Evolutionary conservation across 2,113 vertebrate genomes (phyloP), one percentile per base, ranked within the genome.

Genomic region (Neogale vison): DNA sequence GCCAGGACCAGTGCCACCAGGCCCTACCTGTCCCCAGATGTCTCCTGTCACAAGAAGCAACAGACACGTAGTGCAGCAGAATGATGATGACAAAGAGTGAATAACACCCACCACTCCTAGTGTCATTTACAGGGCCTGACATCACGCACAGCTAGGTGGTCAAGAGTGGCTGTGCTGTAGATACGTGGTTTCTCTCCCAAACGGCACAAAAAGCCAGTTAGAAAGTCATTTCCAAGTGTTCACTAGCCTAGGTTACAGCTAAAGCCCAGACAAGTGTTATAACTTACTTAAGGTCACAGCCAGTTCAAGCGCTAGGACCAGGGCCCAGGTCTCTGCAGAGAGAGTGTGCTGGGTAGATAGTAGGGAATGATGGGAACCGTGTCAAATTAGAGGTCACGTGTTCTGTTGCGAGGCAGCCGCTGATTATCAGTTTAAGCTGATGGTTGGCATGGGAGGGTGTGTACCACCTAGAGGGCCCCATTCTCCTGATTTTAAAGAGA

Each of bases 141-240:
- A 90, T 83, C 74, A 45, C 39, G 50, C 55, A 50, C 20, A 59
- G 67, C n/a, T 42, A 92, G 52, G 57, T 26, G 23, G 61, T 31
- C 80, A 82, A 83, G 36, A 74, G 59, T 71, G 7, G 9, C n/a
- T 14, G 24, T 47, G 52, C 15, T 52, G 29, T 50, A 57, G 12
- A 50, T 24, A 15, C 50, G 31, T 45, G 52, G 6, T 24, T 77
- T 82, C 80, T 82, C 67, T n/a, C 57, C 42, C 1, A 50, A 24
- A 26, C 29, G 12, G 77, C 45, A 31, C 45, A 94, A 65, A 88
- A 89, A 85, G 55, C 10, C 42, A 92, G 36, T 47, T 52, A 63
- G 24, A 55, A 97, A 79, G 74, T 90, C 36, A 39, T 94, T 94
- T 94, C 74, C 65, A n/a, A 83, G 84, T 29, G 15, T 20, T 21